Percentiles rank a stretch among this genome's conserved stretches.
These are phyloP conservation scores for Smutsia temminckii DNA, from an alignment of 2,797 vertebrate species.

Conservation along the genomic window DNA sequence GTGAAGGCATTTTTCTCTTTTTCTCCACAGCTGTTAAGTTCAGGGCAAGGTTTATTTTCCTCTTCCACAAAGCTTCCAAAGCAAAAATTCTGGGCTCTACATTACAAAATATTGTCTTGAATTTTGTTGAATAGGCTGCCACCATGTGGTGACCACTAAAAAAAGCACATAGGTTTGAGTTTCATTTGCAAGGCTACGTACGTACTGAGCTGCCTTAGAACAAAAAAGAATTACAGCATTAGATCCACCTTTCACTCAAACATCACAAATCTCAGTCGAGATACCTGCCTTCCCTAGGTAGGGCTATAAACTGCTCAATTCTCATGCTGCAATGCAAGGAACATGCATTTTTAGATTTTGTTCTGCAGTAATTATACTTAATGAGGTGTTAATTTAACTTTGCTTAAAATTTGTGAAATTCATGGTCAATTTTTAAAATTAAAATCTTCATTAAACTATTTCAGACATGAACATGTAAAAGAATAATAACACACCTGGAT, in stretches of 20 bases:
- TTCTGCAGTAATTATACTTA: not conserved
- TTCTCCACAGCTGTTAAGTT: slow-evolving; percentile 72
- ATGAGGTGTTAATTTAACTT: not conserved
- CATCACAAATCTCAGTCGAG: rapidly evolving
- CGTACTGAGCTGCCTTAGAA: not conserved
- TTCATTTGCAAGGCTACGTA: not conserved
- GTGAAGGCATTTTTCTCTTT: slow-evolving; percentile 66
- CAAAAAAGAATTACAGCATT: not conserved
- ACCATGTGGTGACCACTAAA: slow-evolving; percentile 73
- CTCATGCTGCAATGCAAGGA: not conserved
- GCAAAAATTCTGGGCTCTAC: not conserved
- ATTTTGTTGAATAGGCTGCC: slow-evolving; percentile 81
- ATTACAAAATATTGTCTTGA: not conserved
- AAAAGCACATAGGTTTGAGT: not conserved
- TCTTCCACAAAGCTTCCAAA: slow-evolving; percentile 10
- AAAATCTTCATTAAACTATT: not conserved
- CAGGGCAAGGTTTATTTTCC: slow-evolving; percentile 53
- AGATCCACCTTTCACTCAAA: not conserved
- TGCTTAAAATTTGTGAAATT: not conserved
- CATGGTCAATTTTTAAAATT: not conserved
- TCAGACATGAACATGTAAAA: not conserved
- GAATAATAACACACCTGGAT: not conserved
- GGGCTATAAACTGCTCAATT: too few relatives aligned
- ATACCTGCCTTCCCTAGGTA: not conserved
- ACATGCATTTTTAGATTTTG: not conserved